Conservation (phyloP, 2,888 invertebrate genomes). For the Tanytarsus gracilentus region DNA sequence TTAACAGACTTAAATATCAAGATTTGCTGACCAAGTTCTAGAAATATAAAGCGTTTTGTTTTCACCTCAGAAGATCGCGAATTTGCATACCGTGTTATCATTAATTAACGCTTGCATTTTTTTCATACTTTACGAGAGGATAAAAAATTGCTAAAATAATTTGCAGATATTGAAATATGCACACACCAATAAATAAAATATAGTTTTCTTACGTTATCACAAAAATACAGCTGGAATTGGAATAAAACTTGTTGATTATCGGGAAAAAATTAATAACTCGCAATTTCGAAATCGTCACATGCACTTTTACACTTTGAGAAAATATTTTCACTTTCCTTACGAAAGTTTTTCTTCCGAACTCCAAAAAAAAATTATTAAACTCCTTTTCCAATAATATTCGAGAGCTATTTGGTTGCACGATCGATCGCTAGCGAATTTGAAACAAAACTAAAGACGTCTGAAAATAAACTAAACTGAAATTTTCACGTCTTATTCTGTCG, state of each 20-base stretch:
- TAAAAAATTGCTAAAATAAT: background rate
- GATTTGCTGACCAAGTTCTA: no score
- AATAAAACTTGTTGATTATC: background rate
- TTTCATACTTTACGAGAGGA: background rate
- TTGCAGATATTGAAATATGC: no score
- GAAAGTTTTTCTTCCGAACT: background rate
- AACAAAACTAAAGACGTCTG: constrained; percentile 28
- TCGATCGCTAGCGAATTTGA: constrained; percentile 28
- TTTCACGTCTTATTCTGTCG: no score
- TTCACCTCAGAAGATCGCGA: no score
- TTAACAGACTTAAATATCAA: no score
- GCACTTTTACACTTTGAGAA: background rate
- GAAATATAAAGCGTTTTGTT: no score
- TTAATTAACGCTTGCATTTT: no score
- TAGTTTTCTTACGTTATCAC: constrained; percentile 5
- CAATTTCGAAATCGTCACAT: background rate
- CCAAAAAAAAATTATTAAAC: background rate
- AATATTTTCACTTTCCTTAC: background rate
- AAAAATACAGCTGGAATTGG: background rate
- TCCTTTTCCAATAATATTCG: constrained; percentile 15
- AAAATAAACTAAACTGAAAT: constrained; percentile 28
- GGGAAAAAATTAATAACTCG: no score
- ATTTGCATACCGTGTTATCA: no score
- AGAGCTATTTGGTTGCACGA: constrained; percentile 24
- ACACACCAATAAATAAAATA: background rate